Base-by-base conservation (phyloP, 2,113 vertebrate species). In the Ciconia maguari region DNA sequence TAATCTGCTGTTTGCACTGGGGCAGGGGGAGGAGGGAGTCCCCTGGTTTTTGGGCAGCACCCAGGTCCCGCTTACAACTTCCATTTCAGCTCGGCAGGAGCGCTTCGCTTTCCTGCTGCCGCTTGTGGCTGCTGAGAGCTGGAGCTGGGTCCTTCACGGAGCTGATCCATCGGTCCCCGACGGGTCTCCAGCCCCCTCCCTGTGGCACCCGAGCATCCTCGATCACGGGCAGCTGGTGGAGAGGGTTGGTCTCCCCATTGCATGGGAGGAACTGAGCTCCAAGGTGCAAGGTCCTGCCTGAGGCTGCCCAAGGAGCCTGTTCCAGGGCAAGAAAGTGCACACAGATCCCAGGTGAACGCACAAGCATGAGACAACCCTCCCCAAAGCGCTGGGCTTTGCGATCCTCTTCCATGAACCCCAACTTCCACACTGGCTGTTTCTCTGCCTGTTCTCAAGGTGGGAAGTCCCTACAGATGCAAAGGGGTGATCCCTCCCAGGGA, bases 1-100 rank as follows among this genome's bases (percentile, higher is more conserved):
- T 96, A 80, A 94, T 88, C 83, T 94, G 87, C 51, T 91, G 87
- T 90, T 96, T 96, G 95, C 49, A 4, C 44, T 42, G 88, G 88
- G 91, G 83, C 66, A 13, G 60, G 60, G 61, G 84, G 52, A 76
- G 95, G 75, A 96, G 89, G 91, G 93, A 93, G 95, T 93, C 92
- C 92, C 89, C 70, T 51, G 80, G 48, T 20, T 41, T 89, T 77
- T 69, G 88, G 88, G 96, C 89, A 93, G 95, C 20, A 14, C 89
- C 69, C 92, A 91, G 80, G 54, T 64, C 90, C 74, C 12, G 48
- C 64, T 64, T 58, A 69, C 68, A 94, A 22, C 83, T 91, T 91
- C 78, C 75, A 72, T 48, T 66, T 54, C 76, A 61, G 88, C 90
- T 62, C 44, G 2, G 69, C 32, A 77, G 81, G 79, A 84, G 52